These are phyloP conservation scores for Megalurothrips usitatus DNA, from an alignment of 2,888 invertebrate genomes.

Conservation along the genomic window DNA sequence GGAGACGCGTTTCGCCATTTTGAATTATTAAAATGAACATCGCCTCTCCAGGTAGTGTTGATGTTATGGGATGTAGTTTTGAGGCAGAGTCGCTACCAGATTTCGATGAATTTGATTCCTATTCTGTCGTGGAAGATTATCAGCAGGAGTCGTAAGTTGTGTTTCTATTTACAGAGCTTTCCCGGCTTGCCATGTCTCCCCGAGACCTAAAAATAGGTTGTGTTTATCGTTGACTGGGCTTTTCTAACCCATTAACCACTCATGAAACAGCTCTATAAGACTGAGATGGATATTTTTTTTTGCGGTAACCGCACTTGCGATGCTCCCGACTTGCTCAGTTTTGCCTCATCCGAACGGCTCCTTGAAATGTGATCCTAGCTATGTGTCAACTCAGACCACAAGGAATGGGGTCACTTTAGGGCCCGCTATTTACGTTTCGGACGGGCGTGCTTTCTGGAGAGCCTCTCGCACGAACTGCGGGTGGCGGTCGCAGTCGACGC, in stretches of 20 bases:
- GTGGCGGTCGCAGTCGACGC: background rate
- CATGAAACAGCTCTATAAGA: background rate
- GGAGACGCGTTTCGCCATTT: conserved; percentile 3
- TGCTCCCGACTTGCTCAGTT: too few species aligned
- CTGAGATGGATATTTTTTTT: background rate
- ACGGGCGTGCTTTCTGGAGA: background rate
- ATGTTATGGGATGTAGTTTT: conserved; percentile 16
- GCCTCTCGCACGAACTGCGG: background rate
- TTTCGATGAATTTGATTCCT: conserved; percentile 19
- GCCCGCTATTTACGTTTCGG: background rate
- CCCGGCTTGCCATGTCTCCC: conserved; percentile 4
- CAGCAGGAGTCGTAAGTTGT: conserved; percentile 14
- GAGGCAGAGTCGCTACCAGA: background rate
- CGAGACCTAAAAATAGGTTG: conserved; percentile 15
- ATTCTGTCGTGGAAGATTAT: background rate
- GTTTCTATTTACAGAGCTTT: background rate
- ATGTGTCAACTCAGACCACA: background rate
- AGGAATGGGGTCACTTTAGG: background rate
- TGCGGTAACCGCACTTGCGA: too few species aligned
- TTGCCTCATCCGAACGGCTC: too few species aligned
- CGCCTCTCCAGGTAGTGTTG: conserved; percentile 5
- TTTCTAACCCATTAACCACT: background rate
- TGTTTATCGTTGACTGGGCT: background rate
- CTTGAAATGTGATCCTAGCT: background rate
- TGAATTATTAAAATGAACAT: conserved; percentile 9